phyloP scores from a whole-genome alignment of 2,888 invertebrate genomes.

The Diogma glabrata region DNA sequence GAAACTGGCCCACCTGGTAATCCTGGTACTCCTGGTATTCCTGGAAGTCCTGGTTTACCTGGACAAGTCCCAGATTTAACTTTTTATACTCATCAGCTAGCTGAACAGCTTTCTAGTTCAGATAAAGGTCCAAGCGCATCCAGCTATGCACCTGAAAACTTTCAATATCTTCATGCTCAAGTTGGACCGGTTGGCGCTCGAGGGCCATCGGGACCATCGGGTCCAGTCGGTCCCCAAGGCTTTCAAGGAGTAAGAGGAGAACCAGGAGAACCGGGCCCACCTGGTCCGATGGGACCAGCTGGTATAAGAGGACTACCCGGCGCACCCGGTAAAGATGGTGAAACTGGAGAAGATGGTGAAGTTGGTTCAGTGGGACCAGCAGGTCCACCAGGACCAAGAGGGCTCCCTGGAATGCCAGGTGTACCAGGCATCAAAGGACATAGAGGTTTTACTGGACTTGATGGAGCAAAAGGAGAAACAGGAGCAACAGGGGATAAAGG shows the following conservation, averaged over 20 bases:
- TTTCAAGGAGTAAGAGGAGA: slow-evolving; percentile 75
- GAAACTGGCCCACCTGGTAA: slow-evolving; percentile 44
- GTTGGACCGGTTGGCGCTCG: slow-evolving; percentile 69
- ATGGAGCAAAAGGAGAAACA: slow-evolving; percentile 72
- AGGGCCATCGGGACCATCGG: slow-evolving; percentile 58
- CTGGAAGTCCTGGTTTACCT: slow-evolving; percentile 47
- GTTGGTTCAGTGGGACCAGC: slow-evolving; percentile 56
- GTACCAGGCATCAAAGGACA: slow-evolving; percentile 75
- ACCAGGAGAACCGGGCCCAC: slow-evolving; percentile 60
- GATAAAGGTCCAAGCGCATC: slow-evolving; percentile 64
- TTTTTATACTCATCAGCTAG: slow-evolving; percentile 60
- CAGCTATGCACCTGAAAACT: slow-evolving; percentile 47
- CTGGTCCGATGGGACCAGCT: slow-evolving; percentile 44
- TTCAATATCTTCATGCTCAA: slow-evolving; percentile 67
- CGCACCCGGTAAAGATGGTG: slow-evolving; percentile 47
- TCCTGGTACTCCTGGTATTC: slow-evolving; percentile 50
- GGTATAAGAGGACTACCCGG: slow-evolving; percentile 43
- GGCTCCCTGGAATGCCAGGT: slow-evolving; percentile 60
- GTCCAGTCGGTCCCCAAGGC: slow-evolving; percentile 60
- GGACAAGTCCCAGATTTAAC: slow-evolving; percentile 40
- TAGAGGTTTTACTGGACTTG: slow-evolving; percentile 64
- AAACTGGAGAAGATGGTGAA: slow-evolving; percentile 70
- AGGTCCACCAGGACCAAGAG: slow-evolving; percentile 59
- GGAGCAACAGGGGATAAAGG: slow-evolving; percentile 69
- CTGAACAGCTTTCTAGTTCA: slow-evolving; percentile 52